Base-by-base conservation (phyloP, 1,140 invertebrate genomes). In the Drosophila insularis region DNA sequence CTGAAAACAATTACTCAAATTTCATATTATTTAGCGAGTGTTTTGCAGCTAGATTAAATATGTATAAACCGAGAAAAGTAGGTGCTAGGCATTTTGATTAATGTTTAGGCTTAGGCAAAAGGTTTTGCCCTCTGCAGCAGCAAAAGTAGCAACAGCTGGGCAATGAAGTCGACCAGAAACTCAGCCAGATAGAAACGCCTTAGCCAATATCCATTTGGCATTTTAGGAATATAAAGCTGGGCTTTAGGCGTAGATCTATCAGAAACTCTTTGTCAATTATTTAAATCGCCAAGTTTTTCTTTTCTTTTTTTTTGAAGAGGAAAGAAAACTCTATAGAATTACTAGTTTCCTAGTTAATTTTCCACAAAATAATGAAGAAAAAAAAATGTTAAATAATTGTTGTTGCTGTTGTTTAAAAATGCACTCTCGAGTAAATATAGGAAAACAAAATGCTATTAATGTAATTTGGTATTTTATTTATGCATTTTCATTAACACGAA, bases 1-100 rank as follows among this genome's bases (percentile, higher is more conserved):
- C 80, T 62, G 58, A 82, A 78, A 78, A 84, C 85, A 89, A 89
- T 89, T 89, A 89, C 84, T 89, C 80, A 89, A 89, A 89, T 89
- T 89, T 89, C 80, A 84, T 82, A 80, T 89, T 63, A 69, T 63
- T 61, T 46, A 53, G 63, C 73, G 35, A 78, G 73, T 78, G 80
- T 84, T 77, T 89, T 72, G 43, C 70, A 74, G 80, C 68, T 78
- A 89, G 84, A 89, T 89, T 89, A 89, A 89, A 80, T 89, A 71
- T 84, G 62, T 80, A 80, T 84, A 74, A 74, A 64, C 71, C 10
- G 43, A 50, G 8, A 21, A 50, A 50, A 50, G 43, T 80, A 80
- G 68, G 67, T 67, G 76, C 61, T 21, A 64, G 63, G 43, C 43
- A 50, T 50, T 66, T 89, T 89, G 84, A 89, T 89, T 89, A 89